Evolutionary conservation across 2,797 vertebrate species (phyloP), one percentile per base, ranked within the genome.

Genomic region (Numenius phaeopus): DNA sequence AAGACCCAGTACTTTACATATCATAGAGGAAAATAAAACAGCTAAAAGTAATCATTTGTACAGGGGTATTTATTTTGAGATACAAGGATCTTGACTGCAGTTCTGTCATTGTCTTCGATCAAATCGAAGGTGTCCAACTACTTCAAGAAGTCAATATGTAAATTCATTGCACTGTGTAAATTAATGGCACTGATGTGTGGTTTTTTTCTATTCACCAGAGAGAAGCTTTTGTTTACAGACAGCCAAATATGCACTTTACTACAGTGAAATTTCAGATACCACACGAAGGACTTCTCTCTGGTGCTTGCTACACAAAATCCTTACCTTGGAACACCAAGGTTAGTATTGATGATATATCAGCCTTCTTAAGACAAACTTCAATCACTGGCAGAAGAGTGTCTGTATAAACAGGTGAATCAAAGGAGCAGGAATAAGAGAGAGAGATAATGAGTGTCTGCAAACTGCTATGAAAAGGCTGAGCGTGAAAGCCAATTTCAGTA

Each of bases 321-420:
- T 75, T 81, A 44, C 87, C 85, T 89, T 86, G 87, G 82, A 90
- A 81, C 52, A 95, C 83, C 69, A 83, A 90, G 61, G 87, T 81
- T 81, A 93, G 44, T 27, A 55, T 0, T 49, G n/a, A 67, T 83
- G 69, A 72, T 34, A 34, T 70, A 84, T 42, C 83, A 91, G 40
- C 67, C 76, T 86, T 70, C 85, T 77, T 65, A 65, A 88, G 71
- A 81, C 40, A 88, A 86, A 83, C 49, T 86, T 67, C 88, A 75
- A 1, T 30, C 85, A 61, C 52, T 69, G 72, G 61, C 76, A 83
- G 85, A 77, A 72, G 71, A 88, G 59, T 50, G 62, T 59, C 72
- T 91, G 39, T 64, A 34, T 44, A 59, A 91, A 71, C 20, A 81
- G 17, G 22, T 61, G 64, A 72, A 73, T 90, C 85, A 87, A 70